Conservation (phyloP, 2,888 invertebrate species). For the Eupithecia centaureata region DNA sequence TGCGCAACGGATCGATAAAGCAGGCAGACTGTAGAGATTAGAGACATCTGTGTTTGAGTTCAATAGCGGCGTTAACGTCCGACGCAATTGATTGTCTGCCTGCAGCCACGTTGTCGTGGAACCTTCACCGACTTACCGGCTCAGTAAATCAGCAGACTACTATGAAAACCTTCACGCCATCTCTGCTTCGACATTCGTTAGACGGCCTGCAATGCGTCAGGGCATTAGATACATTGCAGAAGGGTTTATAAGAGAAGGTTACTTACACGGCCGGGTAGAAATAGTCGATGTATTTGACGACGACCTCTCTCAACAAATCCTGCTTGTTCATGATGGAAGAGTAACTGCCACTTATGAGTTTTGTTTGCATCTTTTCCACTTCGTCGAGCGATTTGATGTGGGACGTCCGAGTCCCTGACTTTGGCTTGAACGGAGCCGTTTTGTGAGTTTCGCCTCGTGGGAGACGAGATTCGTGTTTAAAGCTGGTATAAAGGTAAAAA, state of each 20-base stretch:
- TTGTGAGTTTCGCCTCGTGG: constrained; percentile 59
- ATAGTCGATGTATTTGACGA: constrained; percentile 88
- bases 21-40: constrained; percentile 53
- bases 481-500: constrained; percentile 57
- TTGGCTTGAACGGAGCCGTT: constrained; percentile 69
- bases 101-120: constrained; percentile 73
- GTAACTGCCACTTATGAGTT: constrained; percentile 85
- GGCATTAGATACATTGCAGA: constrained; percentile 43
- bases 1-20: constrained; percentile 78
- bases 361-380: constrained; percentile 82
- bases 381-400: constrained; percentile 61
- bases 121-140: constrained; percentile 82
- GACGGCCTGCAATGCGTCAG: constrained; percentile 68
- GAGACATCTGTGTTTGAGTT: constrained; percentile 60
- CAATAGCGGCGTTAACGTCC: constrained; percentile 76
- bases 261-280: constrained; percentile 89
- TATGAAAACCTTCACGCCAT: constrained; percentile 69
- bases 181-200: constrained; percentile 46
- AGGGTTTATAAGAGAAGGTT: constrained; percentile 51
- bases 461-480: constrained; percentile 66
- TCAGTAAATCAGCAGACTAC: constrained; percentile 66
- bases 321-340: constrained; percentile 87
- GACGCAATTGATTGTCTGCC: constrained; percentile 66
- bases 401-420: constrained; percentile 68
- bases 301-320: constrained; percentile 87